Conservation (phyloP, 2,113 vertebrate species). For the Stegostoma tigrinum region DNA sequence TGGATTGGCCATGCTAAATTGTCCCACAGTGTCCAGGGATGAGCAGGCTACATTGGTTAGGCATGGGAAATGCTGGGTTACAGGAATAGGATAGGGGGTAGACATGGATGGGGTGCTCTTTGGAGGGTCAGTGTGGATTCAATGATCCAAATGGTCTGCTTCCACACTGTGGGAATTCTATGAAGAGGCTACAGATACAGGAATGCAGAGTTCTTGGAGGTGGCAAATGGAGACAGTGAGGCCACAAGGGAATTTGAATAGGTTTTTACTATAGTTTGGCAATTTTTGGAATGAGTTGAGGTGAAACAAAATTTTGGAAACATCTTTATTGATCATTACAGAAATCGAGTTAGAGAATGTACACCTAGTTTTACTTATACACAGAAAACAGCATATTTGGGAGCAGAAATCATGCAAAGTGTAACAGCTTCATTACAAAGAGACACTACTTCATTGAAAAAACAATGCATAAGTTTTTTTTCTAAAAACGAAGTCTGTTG, state of each 20-base stretch:
- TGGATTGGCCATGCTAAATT: too few species aligned
- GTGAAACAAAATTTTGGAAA: neutral
- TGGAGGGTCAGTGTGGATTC: too few species aligned
- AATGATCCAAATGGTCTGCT: too few species aligned
- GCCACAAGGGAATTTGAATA: neutral
- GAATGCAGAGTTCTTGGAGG: neutral
- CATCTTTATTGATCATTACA: neutral
- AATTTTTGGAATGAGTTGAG: neutral
- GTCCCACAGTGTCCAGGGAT: too few species aligned
- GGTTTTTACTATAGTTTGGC: neutral
- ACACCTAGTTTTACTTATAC: conserved; percentile 22
- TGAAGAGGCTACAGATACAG: neutral
- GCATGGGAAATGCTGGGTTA: too few species aligned
- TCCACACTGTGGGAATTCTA: too few species aligned
- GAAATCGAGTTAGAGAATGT: neutral
- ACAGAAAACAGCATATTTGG: neutral
- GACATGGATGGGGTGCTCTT: too few species aligned
- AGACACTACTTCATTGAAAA: neutral
- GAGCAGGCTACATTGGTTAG: too few species aligned
- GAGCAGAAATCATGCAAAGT: neutral
- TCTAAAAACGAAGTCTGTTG: neutral
- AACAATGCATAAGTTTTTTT: neutral
- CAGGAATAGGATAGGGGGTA: too few species aligned
- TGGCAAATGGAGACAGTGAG: neutral
- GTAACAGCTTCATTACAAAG: neutral